Conservation (phyloP, 1,140 invertebrate species). For the Bursaphelenchus mucronatus region DNA sequence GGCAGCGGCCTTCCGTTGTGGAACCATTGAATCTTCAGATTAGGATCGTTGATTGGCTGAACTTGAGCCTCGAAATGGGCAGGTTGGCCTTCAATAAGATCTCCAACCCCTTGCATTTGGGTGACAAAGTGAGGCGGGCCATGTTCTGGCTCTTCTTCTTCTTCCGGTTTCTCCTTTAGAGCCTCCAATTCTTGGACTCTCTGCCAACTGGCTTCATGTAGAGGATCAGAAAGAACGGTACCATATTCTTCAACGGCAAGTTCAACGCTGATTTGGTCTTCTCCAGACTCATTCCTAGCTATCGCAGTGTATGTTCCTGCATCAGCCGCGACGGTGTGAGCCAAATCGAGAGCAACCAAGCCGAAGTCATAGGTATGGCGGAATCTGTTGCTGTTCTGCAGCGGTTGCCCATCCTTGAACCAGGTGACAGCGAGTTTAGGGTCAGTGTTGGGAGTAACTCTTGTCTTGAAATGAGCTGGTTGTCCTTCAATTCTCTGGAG, state of each 20-base stretch:
- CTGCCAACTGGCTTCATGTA: conserved; percentile 67
- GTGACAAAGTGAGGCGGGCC: conserved; percentile 52
- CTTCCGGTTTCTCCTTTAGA: conserved; percentile 72
- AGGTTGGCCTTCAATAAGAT: conserved; percentile 77
- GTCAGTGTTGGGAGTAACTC: conserved; percentile 88
- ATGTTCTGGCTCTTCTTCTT: conserved; percentile 65
- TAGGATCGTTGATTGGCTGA: conserved; percentile 80
- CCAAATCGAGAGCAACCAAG: conserved; percentile 61
- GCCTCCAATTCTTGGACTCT: conserved; percentile 83
- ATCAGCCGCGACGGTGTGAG: conserved; percentile 63
- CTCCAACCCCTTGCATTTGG: conserved; percentile 63
- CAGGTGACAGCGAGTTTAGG: conserved; percentile 69
- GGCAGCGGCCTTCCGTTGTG: conserved; percentile 64
- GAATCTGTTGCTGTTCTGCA: conserved; percentile 53
- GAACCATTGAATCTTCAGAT: conserved; percentile 91
- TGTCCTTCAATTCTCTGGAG: conserved; percentile 71
- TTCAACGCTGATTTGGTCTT: conserved; percentile 38
- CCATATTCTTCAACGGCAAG: conserved; percentile 45
- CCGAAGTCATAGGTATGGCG: conserved; percentile 53
- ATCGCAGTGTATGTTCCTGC: conserved; percentile 62
- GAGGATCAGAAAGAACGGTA: conserved; percentile 1
- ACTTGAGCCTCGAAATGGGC: conserved; percentile 77
- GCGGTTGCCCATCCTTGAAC: conserved; percentile 58
- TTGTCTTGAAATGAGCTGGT: conserved; percentile 85
- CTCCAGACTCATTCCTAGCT: conserved; percentile 51